Evolutionary conservation across 2,888 invertebrate species (phyloP).

Genomic region (Trissolcus brochymenae): DNA sequence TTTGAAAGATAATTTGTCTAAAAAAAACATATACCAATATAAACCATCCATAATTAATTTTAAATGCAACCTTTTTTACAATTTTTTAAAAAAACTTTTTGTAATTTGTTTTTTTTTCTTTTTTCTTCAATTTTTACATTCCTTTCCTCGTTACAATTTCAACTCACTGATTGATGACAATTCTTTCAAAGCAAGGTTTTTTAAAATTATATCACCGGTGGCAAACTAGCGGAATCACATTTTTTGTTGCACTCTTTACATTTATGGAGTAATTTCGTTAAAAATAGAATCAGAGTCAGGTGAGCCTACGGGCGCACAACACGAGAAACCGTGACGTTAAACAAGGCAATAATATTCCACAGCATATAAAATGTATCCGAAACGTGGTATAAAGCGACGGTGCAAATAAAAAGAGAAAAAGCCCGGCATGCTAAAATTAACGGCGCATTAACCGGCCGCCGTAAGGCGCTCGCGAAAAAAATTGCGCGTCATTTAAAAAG

Average conservation of each 20-base stretch:
- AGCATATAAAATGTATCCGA: background rate
- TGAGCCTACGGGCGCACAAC: conserved; percentile 10
- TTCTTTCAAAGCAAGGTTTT: no score
- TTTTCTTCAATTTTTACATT: no score
- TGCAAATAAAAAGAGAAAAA: conserved; percentile 11
- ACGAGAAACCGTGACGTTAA: background rate
- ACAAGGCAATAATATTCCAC: background rate
- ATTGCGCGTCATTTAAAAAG: conserved; percentile 27
- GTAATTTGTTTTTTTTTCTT: no score
- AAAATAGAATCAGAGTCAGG: conserved; percentile 44
- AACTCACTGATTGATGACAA: no score
- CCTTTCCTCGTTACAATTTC: no score
- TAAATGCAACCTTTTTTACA: no score
- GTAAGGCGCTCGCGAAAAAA: conserved; percentile 7
- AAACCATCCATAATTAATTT: no score
- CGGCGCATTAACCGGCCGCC: conserved; percentile 23
- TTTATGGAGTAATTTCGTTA: conserved; percentile 51
- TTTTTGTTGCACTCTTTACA: conserved; percentile 25
- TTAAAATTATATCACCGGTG: no score
- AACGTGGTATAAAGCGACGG: background rate
- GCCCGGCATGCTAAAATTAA: conserved; percentile 34
- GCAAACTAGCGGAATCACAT: background rate
- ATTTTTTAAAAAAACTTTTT: no score
- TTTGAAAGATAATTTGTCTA: no score
- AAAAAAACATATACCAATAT: no score